Base-by-base conservation (phyloP, 1,140 invertebrate species). In the Drosophila varians region DNA sequence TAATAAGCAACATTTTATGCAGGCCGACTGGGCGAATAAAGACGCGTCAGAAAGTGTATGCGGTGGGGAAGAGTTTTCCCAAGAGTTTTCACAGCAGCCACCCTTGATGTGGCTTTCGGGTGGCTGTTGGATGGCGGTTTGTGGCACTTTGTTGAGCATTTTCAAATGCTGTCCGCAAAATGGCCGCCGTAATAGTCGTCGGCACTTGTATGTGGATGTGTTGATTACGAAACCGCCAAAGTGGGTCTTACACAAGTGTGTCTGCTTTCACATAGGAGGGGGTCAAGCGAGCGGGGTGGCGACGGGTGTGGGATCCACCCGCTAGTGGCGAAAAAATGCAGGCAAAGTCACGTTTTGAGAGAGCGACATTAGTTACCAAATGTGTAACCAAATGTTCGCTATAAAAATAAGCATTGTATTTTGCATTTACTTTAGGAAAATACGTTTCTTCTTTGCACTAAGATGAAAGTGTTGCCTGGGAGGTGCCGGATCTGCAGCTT, bases 1-100 rank as follows among this genome's bases (percentile, higher is more conserved):
- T 86, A 86, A 86, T 87, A 87, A 86, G 82, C 82, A 55, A 40
- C 82, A 57, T 77, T 80, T 77, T 86, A 86, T 86, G 82, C 82
- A 74, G 42, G 52, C 60, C 57, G 74, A 60, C 72, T 72, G 28
- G 21, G 62, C 25, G 46, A 65, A 65, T 65, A 31, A 65, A 52
- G 21, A 28, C 38, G 55, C 16, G 40, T n/a, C 40, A 43, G 16
- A 40, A n/a, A 21, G 40, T 7, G 0, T 9, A 9, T 3, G 19
- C 26, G 9, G 12, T 4, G 3, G 23, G 34, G 46, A n/a, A 28
- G 56, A 48, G 49, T 72, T 66, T 72, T 47, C 60, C 69, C 31
- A 71, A 72, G 69, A 72, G 69, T 72, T 72, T 71, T 71, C 47
- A 38, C 53, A 28, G 25, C 25, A 23, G 34, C 54, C 49, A 4